Evolutionary conservation across 1,140 invertebrate species (phyloP).

Genomic region (Nylanderia fulva): DNA sequence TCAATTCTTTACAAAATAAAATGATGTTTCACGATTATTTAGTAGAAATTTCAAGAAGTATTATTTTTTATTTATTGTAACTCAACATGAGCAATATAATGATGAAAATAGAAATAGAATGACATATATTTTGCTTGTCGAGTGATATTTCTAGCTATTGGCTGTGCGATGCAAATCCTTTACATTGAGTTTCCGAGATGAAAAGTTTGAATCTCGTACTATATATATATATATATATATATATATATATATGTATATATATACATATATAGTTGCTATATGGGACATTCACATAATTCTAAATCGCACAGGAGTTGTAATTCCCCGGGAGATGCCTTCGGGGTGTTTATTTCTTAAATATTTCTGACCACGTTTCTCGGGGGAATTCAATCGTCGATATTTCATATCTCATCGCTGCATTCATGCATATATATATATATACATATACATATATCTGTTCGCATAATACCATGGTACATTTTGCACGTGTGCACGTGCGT

Average conservation of each 20-base stretch:
- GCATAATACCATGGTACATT: not conserved
- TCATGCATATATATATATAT: too few species aligned
- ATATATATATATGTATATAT: too few species aligned
- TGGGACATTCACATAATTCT: conserved; percentile 38
- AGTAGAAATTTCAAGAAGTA: not conserved
- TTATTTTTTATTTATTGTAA: not conserved
- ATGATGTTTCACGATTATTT: not conserved
- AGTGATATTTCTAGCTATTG: conserved; percentile 26
- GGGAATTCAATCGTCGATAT: conserved; percentile 31
- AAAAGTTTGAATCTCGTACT: conserved; percentile 2
- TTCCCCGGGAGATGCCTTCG: conserved; percentile 44
- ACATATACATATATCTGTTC: conserved; percentile 2
- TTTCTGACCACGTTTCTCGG: conserved; percentile 18
- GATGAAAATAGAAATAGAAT: not conserved
- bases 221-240: too few species aligned
- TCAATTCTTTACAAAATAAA: not conserved
- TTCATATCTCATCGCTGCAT: conserved; percentile 16
- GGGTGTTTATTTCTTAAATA: conserved; percentile 43
- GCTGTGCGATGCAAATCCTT: conserved; percentile 16
- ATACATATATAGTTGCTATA: conserved; percentile 9
- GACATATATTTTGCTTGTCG: conserved; percentile 1
- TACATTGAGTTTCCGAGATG: conserved; percentile 14
- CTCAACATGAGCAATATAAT: not conserved
- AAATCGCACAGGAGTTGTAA: conserved; percentile 38
- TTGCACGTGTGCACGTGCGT: not conserved